Evolutionary conservation across 1,140 invertebrate genomes (phyloP).

Genomic region (Akabosia matsudoensis): DNA sequence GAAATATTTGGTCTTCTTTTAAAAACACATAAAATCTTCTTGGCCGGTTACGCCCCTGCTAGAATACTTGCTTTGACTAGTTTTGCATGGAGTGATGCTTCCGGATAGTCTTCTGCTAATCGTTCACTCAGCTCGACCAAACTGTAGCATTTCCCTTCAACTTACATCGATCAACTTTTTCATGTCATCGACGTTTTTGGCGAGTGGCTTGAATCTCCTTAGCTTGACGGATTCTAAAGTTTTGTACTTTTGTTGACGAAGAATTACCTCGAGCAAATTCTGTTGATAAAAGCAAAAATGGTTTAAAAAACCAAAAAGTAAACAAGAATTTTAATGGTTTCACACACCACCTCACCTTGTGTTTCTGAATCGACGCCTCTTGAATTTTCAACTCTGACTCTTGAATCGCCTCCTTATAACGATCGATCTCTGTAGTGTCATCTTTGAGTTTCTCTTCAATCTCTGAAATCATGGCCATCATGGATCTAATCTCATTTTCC

Average conservation of each 20-base stretch:
- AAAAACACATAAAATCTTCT: neutral
- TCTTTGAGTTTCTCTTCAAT: constrained; percentile 34
- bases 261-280: constrained; percentile 43
- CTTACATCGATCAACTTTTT: constrained; percentile 47
- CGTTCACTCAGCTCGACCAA: constrained; percentile 40
- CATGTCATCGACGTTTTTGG: constrained; percentile 37
- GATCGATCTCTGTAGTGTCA: constrained; percentile 25
- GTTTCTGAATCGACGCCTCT: constrained; percentile 40
- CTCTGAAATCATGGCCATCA: constrained; percentile 32
- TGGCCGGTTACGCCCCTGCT: neutral
- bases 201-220: constrained; percentile 34
- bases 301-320: too few relatives aligned
- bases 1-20: too few relatives aligned
- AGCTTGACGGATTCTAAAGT: constrained; percentile 40
- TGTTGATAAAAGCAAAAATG: too few relatives aligned
- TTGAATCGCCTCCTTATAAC: constrained; percentile 34
- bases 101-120: constrained; percentile 36
- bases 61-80: constrained; percentile 43
- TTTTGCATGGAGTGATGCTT: constrained; percentile 38
- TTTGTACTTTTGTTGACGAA: constrained; percentile 44
- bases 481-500: constrained; percentile 36
- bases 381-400: constrained; percentile 37
- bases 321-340: too few relatives aligned
- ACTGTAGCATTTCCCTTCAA: constrained; percentile 35
- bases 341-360: constrained; percentile 39